These are phyloP conservation scores for Engraulis encrasicolus DNA, from an alignment of 2,113 vertebrate genomes.

Conservation along the genomic window DNA sequence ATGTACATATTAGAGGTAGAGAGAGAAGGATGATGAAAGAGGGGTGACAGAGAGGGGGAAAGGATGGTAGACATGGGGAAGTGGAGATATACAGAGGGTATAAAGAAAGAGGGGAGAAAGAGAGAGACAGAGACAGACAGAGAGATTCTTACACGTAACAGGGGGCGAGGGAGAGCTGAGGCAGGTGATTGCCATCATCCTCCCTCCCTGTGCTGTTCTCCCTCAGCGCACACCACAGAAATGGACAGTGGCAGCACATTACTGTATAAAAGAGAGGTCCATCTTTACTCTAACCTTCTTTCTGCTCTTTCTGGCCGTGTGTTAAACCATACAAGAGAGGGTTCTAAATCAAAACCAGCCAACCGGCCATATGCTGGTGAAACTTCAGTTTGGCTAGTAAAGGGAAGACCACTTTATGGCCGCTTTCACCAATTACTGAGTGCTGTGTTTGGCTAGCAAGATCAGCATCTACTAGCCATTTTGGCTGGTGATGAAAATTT, in stretches of 20 bases:
- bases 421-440: too few relatives aligned
- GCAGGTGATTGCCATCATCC: conserved; percentile 12
- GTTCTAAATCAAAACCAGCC: too few relatives aligned
- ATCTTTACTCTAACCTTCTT: not conserved
- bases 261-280: not conserved
- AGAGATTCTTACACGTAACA: not conserved
- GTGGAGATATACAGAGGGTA: not conserved
- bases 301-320: not conserved
- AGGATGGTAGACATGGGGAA: not conserved
- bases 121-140: not conserved
- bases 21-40: not conserved
- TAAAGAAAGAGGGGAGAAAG: not conserved
- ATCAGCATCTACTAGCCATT: too few relatives aligned
- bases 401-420: too few relatives aligned
- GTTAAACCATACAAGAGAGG: too few relatives aligned
- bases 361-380: too few relatives aligned
- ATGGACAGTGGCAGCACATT: not conserved
- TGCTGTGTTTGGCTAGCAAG: too few relatives aligned
- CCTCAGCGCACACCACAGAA: not conserved
- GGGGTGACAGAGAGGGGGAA: conserved; percentile 37
- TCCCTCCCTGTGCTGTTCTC: not conserved
- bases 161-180: not conserved
- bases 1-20: not conserved
- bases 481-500: too few relatives aligned
- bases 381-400: too few relatives aligned